Evolutionary conservation across 2,888 invertebrate species (phyloP).

Genomic region (Cryptus armator): DNA sequence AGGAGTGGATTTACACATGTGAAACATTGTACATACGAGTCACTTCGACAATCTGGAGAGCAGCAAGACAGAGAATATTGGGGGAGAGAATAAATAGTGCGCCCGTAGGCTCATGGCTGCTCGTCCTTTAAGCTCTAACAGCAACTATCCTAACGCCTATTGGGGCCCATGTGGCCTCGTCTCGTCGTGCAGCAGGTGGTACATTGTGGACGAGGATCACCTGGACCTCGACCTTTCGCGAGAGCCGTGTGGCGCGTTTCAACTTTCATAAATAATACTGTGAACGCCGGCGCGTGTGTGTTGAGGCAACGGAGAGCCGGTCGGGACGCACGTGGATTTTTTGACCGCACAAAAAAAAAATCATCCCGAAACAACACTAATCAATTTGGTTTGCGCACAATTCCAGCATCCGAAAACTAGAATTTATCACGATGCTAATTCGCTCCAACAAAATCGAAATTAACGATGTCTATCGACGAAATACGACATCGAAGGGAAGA

Average conservation of each 20-base stretch:
- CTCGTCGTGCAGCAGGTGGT: constrained; percentile 78
- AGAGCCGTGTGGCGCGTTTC: constrained; percentile 39
- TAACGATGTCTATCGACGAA: not conserved
- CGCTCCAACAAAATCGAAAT: constrained; percentile 9
- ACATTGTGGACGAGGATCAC: constrained; percentile 73
- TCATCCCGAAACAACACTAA: constrained; percentile 40
- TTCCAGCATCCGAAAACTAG: constrained; percentile 6
- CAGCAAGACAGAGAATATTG: not conserved
- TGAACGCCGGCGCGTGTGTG: not conserved
- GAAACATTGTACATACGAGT: not conserved
- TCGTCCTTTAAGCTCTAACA: not conserved
- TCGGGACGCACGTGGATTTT: no score
- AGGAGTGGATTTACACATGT: not conserved
- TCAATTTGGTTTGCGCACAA: constrained; percentile 35
- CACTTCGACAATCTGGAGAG: not conserved
- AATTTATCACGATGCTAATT: constrained; percentile 53
- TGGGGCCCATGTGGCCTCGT: constrained; percentile 61
- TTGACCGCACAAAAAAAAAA: not conserved
- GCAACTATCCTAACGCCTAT: constrained; percentile 16
- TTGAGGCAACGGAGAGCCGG: not conserved
- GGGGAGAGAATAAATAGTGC: constrained; percentile 11
- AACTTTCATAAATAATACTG: constrained; percentile 61
- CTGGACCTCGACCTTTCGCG: constrained; percentile 71
- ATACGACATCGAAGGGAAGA: not conserved
- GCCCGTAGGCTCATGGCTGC: constrained; percentile 1